phyloP scores from a whole-genome alignment of 2,113 vertebrate genomes.

The Nesoenas mayeri region DNA sequence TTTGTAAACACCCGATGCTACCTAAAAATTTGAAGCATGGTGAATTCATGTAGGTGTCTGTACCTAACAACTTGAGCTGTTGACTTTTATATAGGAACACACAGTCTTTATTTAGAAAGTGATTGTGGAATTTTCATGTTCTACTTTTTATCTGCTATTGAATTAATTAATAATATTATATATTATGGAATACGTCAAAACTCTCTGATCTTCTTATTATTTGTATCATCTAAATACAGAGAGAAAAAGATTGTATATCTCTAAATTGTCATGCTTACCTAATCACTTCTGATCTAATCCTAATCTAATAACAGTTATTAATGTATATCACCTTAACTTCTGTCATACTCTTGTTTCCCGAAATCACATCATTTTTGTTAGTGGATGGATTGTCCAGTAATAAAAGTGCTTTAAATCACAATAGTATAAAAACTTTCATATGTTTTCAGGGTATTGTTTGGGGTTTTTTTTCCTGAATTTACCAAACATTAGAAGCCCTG shows the following conservation, averaged over 20 bases:
- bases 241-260: background rate
- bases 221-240: background rate
- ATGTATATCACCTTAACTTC: background rate
- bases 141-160: background rate
- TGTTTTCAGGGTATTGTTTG: background rate
- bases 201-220: rapidly evolving
- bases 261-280: background rate
- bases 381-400: background rate
- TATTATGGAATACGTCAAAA: background rate
- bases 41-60: background rate
- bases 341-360: background rate
- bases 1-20: background rate
- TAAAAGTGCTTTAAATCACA: background rate
- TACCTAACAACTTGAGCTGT: background rate
- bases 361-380: background rate
- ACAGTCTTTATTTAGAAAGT: background rate
- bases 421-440: background rate
- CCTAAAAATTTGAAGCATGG: background rate
- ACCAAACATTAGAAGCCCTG: background rate
- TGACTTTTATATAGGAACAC: background rate
- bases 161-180: background rate
- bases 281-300: background rate
- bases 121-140: background rate
- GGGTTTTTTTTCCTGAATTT: rapidly evolving
- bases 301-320: background rate